Evolutionary conservation across 2,797 vertebrate species (phyloP), one percentile per base, ranked within the genome.

Genomic region (Strix occidentalis): DNA sequence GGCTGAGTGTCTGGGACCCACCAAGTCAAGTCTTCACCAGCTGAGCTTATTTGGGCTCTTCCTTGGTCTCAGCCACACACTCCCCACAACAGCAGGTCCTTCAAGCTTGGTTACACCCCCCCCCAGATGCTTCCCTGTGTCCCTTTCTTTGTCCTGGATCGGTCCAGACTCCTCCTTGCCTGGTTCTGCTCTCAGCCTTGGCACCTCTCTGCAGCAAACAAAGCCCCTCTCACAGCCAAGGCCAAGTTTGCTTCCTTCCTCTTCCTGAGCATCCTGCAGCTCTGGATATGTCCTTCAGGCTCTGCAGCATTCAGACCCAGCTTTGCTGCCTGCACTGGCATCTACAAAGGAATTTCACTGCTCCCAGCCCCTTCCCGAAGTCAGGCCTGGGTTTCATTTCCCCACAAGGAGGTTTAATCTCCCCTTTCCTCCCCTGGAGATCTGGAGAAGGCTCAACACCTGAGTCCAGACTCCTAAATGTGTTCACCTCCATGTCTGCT

Each of bases 41-140:
- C 0, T 24, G 26, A 56, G 17, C 13, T 69, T 35, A 10, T 65
- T 14, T 19, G 13, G 33, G 54, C 9, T 84, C 54, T 70, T 79
- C 29, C 16, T 31, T 18, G 6, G 19, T 37, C 63, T 79, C 81
- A 63, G 66, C 8, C 78, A 37, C 24, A 23, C 6, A 2, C 16
- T 80, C 64, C 39, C n/a, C 39, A 33, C 33, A 5, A 12, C 54
- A 39, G 3, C 37, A 43, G 7, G 24, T 69, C 39, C 66, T 72
- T 66, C 66, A n/a, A 2, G 20, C 41, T 71, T 25, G 8, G 9
- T 23, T 23, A 6, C 13, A 18, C 26, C 20, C 16, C 51, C 51
- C 29, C 29, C 11, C 19, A n/a, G 4, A 24, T 1, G 1, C 45
- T 19, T 2, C 6, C 10, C 39, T 9, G 10, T 16, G 15, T 3